A percentile compares a stretch with the other conserved stretches of the same genome.
Conservation (phyloP, 2,113 vertebrate species). For the Corythaeola cristata region DNA sequence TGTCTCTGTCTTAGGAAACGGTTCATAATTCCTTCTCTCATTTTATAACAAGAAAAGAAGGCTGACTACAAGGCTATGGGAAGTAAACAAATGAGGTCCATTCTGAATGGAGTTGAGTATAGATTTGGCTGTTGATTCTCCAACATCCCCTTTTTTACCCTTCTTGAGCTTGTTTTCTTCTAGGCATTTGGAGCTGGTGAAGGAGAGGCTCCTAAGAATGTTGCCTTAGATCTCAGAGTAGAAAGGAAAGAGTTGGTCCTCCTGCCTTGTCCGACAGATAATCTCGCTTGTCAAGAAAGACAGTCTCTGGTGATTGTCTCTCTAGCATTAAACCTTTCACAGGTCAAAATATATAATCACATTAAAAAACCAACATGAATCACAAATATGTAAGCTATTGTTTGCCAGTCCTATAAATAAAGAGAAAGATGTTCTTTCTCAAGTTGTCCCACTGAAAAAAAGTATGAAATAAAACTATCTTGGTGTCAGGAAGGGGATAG, state of each 20-base stretch:
- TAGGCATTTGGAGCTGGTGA: background rate
- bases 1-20: background rate
- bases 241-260: background rate
- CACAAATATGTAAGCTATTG: background rate
- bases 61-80: background rate
- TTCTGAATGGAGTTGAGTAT: background rate
- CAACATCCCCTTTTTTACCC: rapidly evolving
- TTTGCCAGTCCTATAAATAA: background rate
- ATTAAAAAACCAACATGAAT: background rate
- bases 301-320: background rate
- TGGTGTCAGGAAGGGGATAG: background rate
- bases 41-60: background rate
- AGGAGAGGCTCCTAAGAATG: background rate
- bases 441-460: background rate
- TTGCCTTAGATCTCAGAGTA: background rate
- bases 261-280: background rate
- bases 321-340: background rate
- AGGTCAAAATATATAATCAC: background rate
- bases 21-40: background rate
- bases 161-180: background rate
- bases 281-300: rapidly evolving
- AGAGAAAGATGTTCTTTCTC: background rate
- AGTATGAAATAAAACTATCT: background rate
- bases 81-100: background rate
- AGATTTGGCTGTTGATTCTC: background rate